phyloP scores from a whole-genome alignment of 2,888 invertebrate species.

The Drosophila atripex region DNA sequence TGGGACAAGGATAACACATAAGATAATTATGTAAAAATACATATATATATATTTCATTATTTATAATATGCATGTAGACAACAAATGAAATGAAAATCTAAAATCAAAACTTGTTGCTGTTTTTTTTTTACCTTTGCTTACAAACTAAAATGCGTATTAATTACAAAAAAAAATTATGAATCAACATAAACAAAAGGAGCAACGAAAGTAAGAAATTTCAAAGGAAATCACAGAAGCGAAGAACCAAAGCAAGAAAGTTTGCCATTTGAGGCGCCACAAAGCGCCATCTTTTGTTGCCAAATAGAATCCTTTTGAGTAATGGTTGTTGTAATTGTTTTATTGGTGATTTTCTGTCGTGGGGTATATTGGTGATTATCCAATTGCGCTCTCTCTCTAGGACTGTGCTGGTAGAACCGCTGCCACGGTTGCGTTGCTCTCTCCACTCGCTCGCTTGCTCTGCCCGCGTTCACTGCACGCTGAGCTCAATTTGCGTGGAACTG shows the following conservation, averaged over 20 bases:
- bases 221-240: slow-evolving; percentile 54
- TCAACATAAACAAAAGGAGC: slow-evolving; percentile 32
- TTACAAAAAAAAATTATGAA: slow-evolving; percentile 45
- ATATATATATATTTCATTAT: slow-evolving; percentile 48
- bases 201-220: slow-evolving; percentile 30
- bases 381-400: slow-evolving; percentile 6
- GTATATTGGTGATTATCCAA: slow-evolving; percentile 7
- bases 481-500: slow-evolving; percentile 81
- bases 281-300: slow-evolving; percentile 59
- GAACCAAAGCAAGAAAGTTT: slow-evolving; percentile 36
- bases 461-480: slow-evolving; percentile 71
- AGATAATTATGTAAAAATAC: slow-evolving; percentile 16
- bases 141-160: slow-evolving; percentile 51
- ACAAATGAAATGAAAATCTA: slow-evolving; percentile 42
- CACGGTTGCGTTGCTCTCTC: slow-evolving; percentile 24
- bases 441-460: slow-evolving; percentile 14
- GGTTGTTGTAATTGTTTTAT: slow-evolving; percentile 14
- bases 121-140: slow-evolving; percentile 27
- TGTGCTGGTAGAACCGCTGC: slow-evolving; percentile 14
- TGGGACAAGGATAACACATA: slow-evolving; percentile 19
- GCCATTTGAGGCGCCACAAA: slow-evolving; percentile 47
- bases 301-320: slow-evolving; percentile 28
- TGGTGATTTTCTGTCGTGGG: slow-evolving; percentile 30
- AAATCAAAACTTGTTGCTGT: slow-evolving; percentile 38
- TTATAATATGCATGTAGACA: slow-evolving; percentile 52